These are phyloP conservation scores for Corynorhinus townsendii DNA, from an alignment of 2,113 vertebrate species.

Conservation along the genomic window DNA sequence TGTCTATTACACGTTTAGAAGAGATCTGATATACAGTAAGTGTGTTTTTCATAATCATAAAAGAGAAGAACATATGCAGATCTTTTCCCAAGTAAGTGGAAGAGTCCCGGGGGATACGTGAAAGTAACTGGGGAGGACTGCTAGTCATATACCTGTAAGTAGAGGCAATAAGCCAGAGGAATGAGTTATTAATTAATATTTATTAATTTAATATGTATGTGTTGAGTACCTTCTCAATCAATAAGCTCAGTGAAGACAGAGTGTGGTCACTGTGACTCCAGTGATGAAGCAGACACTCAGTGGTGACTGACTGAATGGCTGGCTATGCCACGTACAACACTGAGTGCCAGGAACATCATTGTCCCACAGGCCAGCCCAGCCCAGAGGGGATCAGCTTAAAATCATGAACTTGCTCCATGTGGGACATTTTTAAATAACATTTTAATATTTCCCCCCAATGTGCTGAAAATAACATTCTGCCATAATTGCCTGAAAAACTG, in stretches of 20 bases:
- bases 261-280: not conserved
- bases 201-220: not conserved
- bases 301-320: not conserved
- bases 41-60: not conserved
- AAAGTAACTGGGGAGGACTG: not conserved
- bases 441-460: not conserved
- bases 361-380: not conserved
- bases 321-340: not conserved
- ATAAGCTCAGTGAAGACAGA: not conserved
- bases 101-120: not conserved
- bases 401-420: not conserved
- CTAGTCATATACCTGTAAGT: not conserved
- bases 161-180: not conserved
- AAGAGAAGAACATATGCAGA: not conserved
- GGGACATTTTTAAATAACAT: not conserved
- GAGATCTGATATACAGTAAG: not conserved
- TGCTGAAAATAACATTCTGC: not conserved
- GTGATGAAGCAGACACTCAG: not conserved
- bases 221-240: not conserved
- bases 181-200: not conserved
- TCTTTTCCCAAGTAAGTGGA: not conserved
- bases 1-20: not conserved
- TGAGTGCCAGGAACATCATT: not conserved
- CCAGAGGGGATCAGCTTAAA: not conserved
- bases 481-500: not conserved